Evolutionary conservation across 2,797 vertebrate species (phyloP).

Genomic region (Danio aesculapii): DNA sequence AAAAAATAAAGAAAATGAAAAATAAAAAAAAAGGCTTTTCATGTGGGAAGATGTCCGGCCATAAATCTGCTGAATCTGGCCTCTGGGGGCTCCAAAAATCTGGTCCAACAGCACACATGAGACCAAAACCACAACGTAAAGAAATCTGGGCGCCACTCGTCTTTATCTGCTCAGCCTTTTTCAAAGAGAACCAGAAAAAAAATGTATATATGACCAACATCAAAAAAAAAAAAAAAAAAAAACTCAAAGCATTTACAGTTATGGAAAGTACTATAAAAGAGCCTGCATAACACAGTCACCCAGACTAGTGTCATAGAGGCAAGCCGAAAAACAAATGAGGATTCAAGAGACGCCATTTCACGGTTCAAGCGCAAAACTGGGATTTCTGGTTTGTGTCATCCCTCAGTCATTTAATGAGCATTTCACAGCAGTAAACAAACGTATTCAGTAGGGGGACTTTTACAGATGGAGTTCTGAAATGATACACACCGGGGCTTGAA

Average conservation of each 20-base stretch:
- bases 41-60: constrained; percentile 56
- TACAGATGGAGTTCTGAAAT: constrained; percentile 32
- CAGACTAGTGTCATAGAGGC: constrained; percentile 61
- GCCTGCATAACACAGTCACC: constrained; percentile 70
- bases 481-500: constrained; percentile 63
- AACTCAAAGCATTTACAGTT: constrained; percentile 69
- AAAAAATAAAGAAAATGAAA: background rate
- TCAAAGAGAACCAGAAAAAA: constrained; percentile 73
- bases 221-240: constrained; percentile 74
- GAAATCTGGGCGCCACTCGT: constrained; percentile 74
- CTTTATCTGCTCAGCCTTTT: constrained; percentile 71
- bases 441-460: constrained; percentile 36
- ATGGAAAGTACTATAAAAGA: constrained; percentile 68
- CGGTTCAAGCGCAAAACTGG: constrained; percentile 76
- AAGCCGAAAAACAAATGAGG: constrained; percentile 66
- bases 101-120: constrained; percentile 66
- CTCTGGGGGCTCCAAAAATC: constrained; percentile 61
- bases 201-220: constrained; percentile 60
- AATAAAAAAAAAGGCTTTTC: constrained; percentile 51
- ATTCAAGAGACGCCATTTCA: constrained; percentile 72
- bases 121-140: constrained; percentile 68
- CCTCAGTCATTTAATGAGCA: constrained; percentile 69
- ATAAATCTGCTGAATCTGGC: constrained; percentile 54
- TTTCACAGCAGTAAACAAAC: constrained; percentile 69
- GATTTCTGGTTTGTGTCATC: constrained; percentile 74